Base-by-base conservation (phyloP, 2,797 vertebrate genomes). In the Notamacropus eugenii region DNA sequence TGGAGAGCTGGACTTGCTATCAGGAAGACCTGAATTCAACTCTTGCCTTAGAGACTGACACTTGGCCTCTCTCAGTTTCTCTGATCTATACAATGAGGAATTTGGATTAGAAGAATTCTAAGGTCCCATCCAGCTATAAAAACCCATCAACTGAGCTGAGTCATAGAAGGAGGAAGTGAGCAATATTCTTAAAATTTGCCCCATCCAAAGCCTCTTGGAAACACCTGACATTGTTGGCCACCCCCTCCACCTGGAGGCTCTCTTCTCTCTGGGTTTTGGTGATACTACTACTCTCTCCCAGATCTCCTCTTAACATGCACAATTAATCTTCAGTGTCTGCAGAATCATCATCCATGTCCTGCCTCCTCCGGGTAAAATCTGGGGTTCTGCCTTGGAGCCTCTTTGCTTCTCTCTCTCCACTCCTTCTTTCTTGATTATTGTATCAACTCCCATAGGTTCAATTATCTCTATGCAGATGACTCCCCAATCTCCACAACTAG, bases 61-160 rank as follows among this genome's bases (percentile, higher is more conserved):
- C 6, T 93, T 56, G 50, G 54, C 54, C 16, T 90, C 56, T 90
- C 29, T 94, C 46, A 96, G 8, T 50, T 55, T 97, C 92, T 91
- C 55, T 92, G 59, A 55, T 19, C 52, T 95, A 40, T 92, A 87
- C 52, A 91, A 52, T 34, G 58, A 91, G 40, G 67, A 82, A 27
- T 13, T 52, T 92, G 40, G n/a, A 82, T 9, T 40, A 40, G n/a
- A 46, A 82, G 19, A 46, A 22, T n/a, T 82, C 31, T 59, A 34
- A 62, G 29, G 31, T 34, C 12, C 28, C 59, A 34, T 46, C 19
- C 3, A 82, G 22, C 22, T 46, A 82, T 82, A 40, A 46, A 82
- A n/a, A 22, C 16, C n/a, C 24, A 8, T 40, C n/a, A 40, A 8
- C 2, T 82, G 6, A 82, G 22, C 22, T 82, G 40, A 9, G 22